These are phyloP conservation scores for Temnothorax unifasciatus DNA, from an alignment of 2,888 invertebrate species.

Conservation along the genomic window DNA sequence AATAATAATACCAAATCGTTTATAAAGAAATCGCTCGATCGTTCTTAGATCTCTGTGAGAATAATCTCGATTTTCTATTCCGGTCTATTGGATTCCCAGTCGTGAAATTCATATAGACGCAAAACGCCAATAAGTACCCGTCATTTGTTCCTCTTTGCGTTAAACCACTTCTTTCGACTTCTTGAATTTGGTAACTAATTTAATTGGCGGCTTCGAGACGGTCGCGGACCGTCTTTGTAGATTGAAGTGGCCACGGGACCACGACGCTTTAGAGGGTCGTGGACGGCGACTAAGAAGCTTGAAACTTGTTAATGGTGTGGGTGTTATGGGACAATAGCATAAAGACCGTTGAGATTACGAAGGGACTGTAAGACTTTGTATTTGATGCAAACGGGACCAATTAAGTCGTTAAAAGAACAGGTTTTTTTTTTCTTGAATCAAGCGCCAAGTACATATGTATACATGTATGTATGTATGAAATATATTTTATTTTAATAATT, in stretches of 20 bases:
- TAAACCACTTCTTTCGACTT: slow-evolving; percentile 69
- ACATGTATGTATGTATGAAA: background rate
- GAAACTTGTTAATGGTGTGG: slow-evolving; percentile 74
- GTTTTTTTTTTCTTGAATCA: slow-evolving; percentile 25
- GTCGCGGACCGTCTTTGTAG: slow-evolving; percentile 68
- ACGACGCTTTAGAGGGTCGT: slow-evolving; percentile 66
- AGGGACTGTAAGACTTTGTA: slow-evolving; percentile 41
- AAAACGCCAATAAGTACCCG: slow-evolving; percentile 49
- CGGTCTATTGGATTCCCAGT: background rate
- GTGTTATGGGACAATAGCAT: slow-evolving; percentile 69
- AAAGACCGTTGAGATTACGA: slow-evolving; percentile 64
- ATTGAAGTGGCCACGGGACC: slow-evolving; percentile 61
- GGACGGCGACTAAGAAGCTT: slow-evolving; percentile 73
- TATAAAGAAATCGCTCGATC: background rate
- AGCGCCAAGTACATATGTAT: background rate
- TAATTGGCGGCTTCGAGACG: slow-evolving; percentile 72
- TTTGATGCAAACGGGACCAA: slow-evolving; percentile 50
- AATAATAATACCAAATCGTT: background rate
- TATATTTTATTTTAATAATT: background rate
- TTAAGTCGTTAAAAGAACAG: slow-evolving; percentile 40
- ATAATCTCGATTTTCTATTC: slow-evolving; percentile 5
- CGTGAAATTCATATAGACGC: slow-evolving; percentile 51
- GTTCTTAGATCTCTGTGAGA: background rate
- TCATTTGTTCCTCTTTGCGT: slow-evolving; percentile 2
- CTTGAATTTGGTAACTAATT: slow-evolving; percentile 73